Base-by-base conservation (phyloP, 1,140 invertebrate species). In the Heliconius congener region DNA sequence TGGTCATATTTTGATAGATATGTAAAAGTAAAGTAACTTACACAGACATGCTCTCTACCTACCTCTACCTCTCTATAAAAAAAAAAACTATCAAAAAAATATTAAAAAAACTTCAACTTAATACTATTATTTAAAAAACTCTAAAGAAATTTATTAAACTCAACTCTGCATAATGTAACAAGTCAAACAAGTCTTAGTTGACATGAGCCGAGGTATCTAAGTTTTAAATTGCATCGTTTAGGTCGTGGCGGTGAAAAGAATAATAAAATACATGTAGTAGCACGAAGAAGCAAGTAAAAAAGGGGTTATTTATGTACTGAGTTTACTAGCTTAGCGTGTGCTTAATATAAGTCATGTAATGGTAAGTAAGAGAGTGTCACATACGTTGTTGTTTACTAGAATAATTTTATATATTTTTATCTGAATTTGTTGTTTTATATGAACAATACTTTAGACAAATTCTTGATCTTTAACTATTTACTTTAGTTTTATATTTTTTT, bases 161-260 rank as follows among this genome's bases (percentile, higher is more conserved):
- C 8, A 3, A 60, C 57, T 60, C 27, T 60, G n/a, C 57, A 60
- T 60, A 60, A 60, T 60, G n/a, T 11, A 60, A 27, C 57, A 60
- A 46, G 42, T 46, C 42, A 46, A 46, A 46, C 42, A 46, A 46
- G n/a, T n/a, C 57, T 60, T 23, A n/a, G n/a, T 60, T 60, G 57
- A 60, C 23, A 60, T 60, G 57, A 27, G 57, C 57, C 57, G 11
- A 60, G 57, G 57, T 60, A 60, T 60, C 57, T 60, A 60, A 60
- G 57, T 60, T 60, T 60, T 60, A 60, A 60, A 60, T 60, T 60
- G 57, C 57, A 60, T 60, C 57, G 57, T 60, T 60, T 60, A 60
- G 57, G 23, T 60, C 9, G 8, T 13, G n/a, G 57, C 57, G 57
- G 57, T 60, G n/a, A 60, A 60, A 60, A 60, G 57, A 60, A 60